Conservation (phyloP, 64 coral and sea anemone genomes). For the Montipora foliosa region DNA sequence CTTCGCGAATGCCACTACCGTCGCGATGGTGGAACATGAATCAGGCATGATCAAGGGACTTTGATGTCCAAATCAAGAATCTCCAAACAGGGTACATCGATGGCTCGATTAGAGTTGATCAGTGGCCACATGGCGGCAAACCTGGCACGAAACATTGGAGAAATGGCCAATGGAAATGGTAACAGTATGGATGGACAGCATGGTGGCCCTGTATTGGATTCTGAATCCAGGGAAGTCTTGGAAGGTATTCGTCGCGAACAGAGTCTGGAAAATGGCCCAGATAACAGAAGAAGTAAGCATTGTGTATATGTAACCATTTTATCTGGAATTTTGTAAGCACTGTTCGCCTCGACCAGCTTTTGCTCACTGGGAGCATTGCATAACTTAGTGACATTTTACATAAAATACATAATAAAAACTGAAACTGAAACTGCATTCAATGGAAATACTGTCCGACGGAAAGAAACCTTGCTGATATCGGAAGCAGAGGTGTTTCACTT, state of each 20-base stretch:
- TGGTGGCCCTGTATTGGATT: slow-evolving; percentile 77
- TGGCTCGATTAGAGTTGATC: too few species aligned
- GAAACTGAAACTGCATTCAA: background rate
- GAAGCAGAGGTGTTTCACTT: slow-evolving; percentile 57
- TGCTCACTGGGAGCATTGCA: too few species aligned
- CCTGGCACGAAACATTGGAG: too few species aligned
- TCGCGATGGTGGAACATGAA: slow-evolving; percentile 2
- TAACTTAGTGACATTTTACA: too few species aligned
- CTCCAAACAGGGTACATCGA: too few species aligned
- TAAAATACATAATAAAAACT: too few species aligned
- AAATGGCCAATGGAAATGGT: background rate
- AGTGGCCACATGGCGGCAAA: too few species aligned
- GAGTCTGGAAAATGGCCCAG: slow-evolving; percentile 53
- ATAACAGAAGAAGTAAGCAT: slow-evolving; percentile 30
- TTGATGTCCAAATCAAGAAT: slow-evolving; percentile 12
- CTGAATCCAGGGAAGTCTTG: slow-evolving; percentile 55
- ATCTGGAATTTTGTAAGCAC: too few species aligned
- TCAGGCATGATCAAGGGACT: slow-evolving; percentile 1
- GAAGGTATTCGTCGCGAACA: slow-evolving; percentile 63
- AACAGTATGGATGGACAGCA: slow-evolving; percentile 21
- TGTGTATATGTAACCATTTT: too few species aligned
- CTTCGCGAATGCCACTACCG: slow-evolving; percentile 29
- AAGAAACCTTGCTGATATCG: slow-evolving; percentile 67
- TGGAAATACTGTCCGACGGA: slow-evolving; percentile 48
- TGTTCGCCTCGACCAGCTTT: too few species aligned